phyloP scores from a whole-genome alignment of 2,113 vertebrate genomes.

The Aegithalos caudatus region DNA sequence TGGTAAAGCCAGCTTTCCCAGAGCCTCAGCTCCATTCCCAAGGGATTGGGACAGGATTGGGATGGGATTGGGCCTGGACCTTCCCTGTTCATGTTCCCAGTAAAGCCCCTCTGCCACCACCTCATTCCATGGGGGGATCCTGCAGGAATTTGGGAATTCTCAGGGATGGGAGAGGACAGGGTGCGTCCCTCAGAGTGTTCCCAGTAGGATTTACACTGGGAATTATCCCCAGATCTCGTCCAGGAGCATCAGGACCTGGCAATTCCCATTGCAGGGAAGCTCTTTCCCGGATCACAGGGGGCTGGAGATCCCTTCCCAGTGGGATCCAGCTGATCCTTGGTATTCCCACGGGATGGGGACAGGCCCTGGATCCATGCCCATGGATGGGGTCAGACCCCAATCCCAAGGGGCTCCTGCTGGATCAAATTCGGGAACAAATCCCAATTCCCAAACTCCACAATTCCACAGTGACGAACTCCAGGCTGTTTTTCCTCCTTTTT shows the following conservation, averaged over 20 bases:
- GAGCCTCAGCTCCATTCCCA: too few species aligned
- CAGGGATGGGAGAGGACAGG: not conserved
- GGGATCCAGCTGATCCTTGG: not conserved
- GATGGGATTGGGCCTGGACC: too few species aligned
- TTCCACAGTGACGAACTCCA: accelerated
- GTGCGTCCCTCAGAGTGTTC: too few species aligned
- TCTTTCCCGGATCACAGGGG: not conserved
- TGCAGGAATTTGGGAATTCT: not conserved
- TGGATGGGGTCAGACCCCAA: too few species aligned
- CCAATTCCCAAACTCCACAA: accelerated
- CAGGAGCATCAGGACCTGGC: not conserved
- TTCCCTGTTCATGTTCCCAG: not conserved
- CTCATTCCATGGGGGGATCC: not conserved
- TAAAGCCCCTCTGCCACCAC: not conserved
- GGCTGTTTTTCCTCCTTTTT: not conserved
- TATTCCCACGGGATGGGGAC: not conserved
- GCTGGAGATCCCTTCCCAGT: too few species aligned
- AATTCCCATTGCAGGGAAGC: not conserved
- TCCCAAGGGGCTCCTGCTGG: not conserved
- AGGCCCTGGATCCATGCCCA: not conserved
- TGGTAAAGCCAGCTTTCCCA: too few species aligned
- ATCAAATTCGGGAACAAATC: accelerated
- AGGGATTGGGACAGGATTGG: too few species aligned
- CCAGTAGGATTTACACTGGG: not conserved
- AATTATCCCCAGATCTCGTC: not conserved